Evolutionary conservation across 2,113 vertebrate genomes (phyloP), one percentile per base, ranked within the genome.

Genomic region (Prunella himalayana): DNA sequence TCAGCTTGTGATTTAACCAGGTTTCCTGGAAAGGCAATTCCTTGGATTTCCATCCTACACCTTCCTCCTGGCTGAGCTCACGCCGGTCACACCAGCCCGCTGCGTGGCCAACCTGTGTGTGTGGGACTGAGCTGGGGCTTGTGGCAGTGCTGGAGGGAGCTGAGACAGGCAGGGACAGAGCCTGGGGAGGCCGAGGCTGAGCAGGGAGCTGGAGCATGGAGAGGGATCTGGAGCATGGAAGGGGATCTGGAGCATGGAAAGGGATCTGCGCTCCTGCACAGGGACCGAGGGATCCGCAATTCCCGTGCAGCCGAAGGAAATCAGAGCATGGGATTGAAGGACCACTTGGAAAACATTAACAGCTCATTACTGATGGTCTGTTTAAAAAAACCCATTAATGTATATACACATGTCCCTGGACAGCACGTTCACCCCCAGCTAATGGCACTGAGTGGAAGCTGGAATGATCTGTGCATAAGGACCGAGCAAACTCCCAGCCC

Each of bases 311-410:
- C 31, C 25, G 0, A 72, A 68, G 44, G 69, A 78, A 94, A 78
- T 82, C 86, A 37, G 78, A 80, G 87, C 84, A 27, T 0, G 24
- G 47, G 50, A 70, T 9, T 90, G 90, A 85, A 70, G 88, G 82
- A 47, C 27, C 11, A 1, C 91, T 92, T 95, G 88, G 94, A 94
- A 96, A 93, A 70, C 95, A 93, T 96, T 97, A 97, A 70, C 93
- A 96, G 94, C 88, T 96, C 95, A n/a, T 95, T 95, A 93, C 91
- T 82, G 82, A 88, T 80, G 13, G 6, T 95, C 93, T 96, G 93
- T 95, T 95, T 96, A 88, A 96, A 96, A 92, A 65, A 4, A 1
- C 50, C 71, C 59, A 78, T 94, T 85, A 88, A 93, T 80, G 79
- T 93, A 70, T 94, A 94, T 81, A 95, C 81, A 91, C 28, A 82